Conservation (phyloP, 2,888 invertebrate species). For the Augiades crinisus region DNA sequence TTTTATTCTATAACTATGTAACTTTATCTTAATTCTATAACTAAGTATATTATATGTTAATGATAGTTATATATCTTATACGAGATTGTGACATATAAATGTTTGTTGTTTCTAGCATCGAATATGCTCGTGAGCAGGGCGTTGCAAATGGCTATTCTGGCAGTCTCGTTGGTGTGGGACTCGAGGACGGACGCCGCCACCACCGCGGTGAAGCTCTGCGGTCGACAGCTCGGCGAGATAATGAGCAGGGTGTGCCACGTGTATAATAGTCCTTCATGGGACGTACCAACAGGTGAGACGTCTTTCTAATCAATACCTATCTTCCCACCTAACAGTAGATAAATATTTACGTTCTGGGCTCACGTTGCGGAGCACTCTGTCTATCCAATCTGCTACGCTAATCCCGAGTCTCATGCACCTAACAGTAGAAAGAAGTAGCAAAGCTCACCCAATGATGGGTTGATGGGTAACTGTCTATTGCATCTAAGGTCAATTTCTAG, state of each 20-base stretch:
- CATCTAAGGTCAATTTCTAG: no score
- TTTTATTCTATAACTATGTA: no score
- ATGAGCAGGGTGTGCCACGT: slow-evolving; percentile 71
- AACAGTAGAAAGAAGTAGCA: no score
- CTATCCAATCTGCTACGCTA: no score
- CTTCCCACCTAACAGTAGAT: no score
- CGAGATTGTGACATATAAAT: neutral
- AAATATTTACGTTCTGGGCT: no score
- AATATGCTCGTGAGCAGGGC: slow-evolving; percentile 57
- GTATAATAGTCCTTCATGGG: slow-evolving; percentile 72
- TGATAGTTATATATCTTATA: neutral
- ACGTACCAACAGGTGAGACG: slow-evolving; percentile 60
- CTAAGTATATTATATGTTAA: no score
- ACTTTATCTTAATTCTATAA: no score
- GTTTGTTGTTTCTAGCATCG: slow-evolving; percentile 36
- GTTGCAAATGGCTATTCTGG: slow-evolving; percentile 52
- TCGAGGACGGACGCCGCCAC: slow-evolving; percentile 49
- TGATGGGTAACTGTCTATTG: no score
- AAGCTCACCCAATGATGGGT: no score
- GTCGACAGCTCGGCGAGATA: slow-evolving; percentile 65
- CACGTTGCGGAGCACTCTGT: no score
- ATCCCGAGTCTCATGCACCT: no score
- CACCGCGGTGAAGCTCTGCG: slow-evolving; percentile 62
- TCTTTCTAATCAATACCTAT: neutral
- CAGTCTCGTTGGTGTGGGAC: slow-evolving; percentile 51